A percentile compares a stretch with the other conserved stretches of the same genome.
Conservation (phyloP, 2,113 vertebrate genomes). For the Kryptolebias marmoratus region DNA sequence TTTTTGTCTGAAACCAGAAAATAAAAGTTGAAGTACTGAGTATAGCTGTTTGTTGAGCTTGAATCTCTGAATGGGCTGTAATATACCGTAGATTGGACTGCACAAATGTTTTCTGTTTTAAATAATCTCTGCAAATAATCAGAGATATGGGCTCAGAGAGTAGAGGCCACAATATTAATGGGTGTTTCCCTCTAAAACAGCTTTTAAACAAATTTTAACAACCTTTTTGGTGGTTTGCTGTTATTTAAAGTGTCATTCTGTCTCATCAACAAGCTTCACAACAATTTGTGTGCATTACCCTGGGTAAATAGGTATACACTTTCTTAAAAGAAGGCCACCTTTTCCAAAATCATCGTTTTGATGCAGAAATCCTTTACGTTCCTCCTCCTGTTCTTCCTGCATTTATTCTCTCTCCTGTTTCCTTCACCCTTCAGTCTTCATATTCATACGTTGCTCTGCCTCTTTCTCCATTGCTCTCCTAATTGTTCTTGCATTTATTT, state of each 20-base stretch:
- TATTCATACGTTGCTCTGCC: too few species aligned
- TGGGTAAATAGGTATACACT: too few species aligned
- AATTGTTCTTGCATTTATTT: neutral
- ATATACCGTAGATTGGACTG: neutral
- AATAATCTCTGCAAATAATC: neutral
- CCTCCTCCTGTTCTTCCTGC: too few species aligned
- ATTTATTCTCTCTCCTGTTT: too few species aligned
- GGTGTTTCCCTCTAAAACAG: neutral
- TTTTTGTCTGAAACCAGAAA: conserved; percentile 28
- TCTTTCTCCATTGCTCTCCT: neutral
- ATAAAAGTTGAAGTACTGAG: conserved; percentile 8
- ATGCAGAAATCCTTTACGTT: too few species aligned
- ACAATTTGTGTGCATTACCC: too few species aligned
- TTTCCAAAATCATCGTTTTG: too few species aligned
- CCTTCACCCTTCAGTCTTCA: too few species aligned
- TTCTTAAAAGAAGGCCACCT: too few species aligned
- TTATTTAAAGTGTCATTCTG: neutral
- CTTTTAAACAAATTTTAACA: neutral
- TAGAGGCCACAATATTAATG: neutral
- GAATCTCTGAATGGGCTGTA: neutral
- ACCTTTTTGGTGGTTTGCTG: neutral
- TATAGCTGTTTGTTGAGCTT: neutral
- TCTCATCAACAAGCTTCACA: neutral
- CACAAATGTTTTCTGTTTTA: neutral
- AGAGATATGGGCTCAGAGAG: neutral